Base-by-base conservation (phyloP, 1,140 invertebrate species). In the Meteorus sp. region DNA sequence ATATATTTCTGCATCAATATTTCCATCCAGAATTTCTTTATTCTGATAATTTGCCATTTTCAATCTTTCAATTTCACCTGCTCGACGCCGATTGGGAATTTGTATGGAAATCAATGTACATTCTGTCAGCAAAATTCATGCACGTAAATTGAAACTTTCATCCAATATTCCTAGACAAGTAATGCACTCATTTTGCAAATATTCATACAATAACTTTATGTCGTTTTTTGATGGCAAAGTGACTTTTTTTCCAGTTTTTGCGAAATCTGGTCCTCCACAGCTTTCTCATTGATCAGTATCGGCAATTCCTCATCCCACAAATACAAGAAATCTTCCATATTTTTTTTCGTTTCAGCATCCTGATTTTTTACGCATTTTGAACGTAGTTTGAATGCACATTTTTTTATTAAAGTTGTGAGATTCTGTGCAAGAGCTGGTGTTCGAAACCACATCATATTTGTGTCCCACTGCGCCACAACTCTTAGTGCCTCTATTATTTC, bases 311-410 rank as follows among this genome's bases (percentile, higher is more conserved):
- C 57, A 0, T 19, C 13, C 15, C 56, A 22, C 2, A 65, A 5
- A 25, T 45, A 44, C n/a, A 55, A 25, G 52, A 60, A 65, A 19
- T 59, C 13, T 45, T 62, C 45, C 2, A 48, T 50, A 9, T 44
- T 15, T 35, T 33, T 43, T 39, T 54, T 23, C 19, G 41, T 56
- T n/a, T 22, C 39, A 11, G 45, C 8, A n/a, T 65, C 27, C 1
- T 60, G 29, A 15, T 53, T 15, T 51, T 58, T 47, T 8, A 62
- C 55, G 17, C 43, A 58, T 19, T 60, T 35, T 19, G 27, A 11
- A 11, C 37, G 25, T 0, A 60, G 41, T 11, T 52, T 22, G 0
- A 57, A 20, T 1, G 25, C 53, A 8, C 41, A 17, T 15, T 60
- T 23, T 47, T 58, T 60, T 4, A 65, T 29, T 11, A 58, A 41